Conservation (phyloP, 2,888 invertebrate species). For the Matsumyia berberina region DNA sequence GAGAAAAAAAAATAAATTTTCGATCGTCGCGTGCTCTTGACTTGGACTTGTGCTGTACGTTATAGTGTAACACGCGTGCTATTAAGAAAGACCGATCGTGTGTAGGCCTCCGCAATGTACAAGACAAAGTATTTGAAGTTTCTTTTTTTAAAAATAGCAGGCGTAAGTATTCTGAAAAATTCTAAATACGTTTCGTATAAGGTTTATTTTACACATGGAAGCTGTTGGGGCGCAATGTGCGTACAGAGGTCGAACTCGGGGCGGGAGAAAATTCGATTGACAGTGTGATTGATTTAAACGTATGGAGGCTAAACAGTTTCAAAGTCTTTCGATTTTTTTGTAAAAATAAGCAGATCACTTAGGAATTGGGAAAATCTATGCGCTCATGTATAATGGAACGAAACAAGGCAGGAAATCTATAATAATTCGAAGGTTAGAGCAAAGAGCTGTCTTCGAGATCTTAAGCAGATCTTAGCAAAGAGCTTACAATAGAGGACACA, state of each 20-base stretch:
- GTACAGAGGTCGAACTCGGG: background rate
- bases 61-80: background rate
- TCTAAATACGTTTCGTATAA: slow-evolving; percentile 30
- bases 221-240: background rate
- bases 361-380: too few relatives aligned
- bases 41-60: too few relatives aligned
- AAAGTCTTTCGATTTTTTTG: background rate
- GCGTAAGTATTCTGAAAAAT: slow-evolving; percentile 16
- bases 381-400: too few relatives aligned
- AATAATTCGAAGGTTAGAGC: too few relatives aligned
- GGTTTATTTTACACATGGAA: background rate
- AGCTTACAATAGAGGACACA: too few relatives aligned
- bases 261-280: too few relatives aligned
- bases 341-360: too few relatives aligned
- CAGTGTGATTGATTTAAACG: too few relatives aligned
- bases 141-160: slow-evolving; percentile 30
- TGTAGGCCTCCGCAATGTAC: slow-evolving; percentile 18
- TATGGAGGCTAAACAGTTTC: background rate
- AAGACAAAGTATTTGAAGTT: slow-evolving; percentile 34
- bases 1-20: slow-evolving; percentile 7
- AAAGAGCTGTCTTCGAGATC: too few relatives aligned
- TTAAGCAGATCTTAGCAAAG: too few relatives aligned
- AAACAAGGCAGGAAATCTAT: too few relatives aligned
- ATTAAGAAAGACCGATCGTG: background rate
- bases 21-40: slow-evolving; percentile 48